These are phyloP conservation scores for Tupaia tana DNA, from an alignment of 2,113 vertebrate genomes.

Conservation along the genomic window DNA sequence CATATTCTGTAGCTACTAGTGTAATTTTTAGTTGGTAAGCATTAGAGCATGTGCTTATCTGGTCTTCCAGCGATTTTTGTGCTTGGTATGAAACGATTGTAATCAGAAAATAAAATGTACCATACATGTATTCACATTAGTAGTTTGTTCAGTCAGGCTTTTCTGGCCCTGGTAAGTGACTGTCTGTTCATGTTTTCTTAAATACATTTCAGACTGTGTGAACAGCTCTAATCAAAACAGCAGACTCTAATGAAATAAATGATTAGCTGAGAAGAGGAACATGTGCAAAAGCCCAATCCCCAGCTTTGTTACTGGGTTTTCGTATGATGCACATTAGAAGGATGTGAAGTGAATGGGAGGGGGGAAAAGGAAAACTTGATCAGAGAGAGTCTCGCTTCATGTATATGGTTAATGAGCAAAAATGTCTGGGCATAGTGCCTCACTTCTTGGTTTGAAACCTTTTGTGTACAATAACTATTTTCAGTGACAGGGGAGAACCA, in stretches of 20 bases:
- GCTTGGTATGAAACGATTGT: not conserved
- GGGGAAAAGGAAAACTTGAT: not conserved
- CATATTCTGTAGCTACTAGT: not conserved
- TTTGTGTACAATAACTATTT: constrained; percentile 34
- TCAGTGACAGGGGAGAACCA: constrained; percentile 84
- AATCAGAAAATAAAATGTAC: constrained; percentile 43
- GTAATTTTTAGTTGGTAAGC: not conserved
- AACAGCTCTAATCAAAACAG: constrained; percentile 33
- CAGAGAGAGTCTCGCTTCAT: constrained; percentile 5
- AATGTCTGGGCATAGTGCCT: not conserved
- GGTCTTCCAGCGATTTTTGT: constrained; percentile 14
- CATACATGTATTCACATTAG: constrained; percentile 13
- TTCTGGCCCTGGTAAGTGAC: constrained; percentile 25
- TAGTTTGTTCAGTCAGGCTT: constrained; percentile 9
- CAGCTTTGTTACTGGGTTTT: not conserved
- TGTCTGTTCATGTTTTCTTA: not conserved
- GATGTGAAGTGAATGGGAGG: not conserved
- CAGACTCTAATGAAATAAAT: not conserved
- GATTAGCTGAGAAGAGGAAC: constrained; percentile 17
- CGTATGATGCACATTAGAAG: not conserved
- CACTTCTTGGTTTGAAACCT: not conserved
- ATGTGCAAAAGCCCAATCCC: not conserved
- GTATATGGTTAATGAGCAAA: constrained; percentile 32
- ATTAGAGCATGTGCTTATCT: not conserved
- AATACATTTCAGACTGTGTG: constrained; percentile 9